Evolutionary conservation across 2,888 invertebrate genomes (phyloP).

Genomic region (Camponotus fellah): DNA sequence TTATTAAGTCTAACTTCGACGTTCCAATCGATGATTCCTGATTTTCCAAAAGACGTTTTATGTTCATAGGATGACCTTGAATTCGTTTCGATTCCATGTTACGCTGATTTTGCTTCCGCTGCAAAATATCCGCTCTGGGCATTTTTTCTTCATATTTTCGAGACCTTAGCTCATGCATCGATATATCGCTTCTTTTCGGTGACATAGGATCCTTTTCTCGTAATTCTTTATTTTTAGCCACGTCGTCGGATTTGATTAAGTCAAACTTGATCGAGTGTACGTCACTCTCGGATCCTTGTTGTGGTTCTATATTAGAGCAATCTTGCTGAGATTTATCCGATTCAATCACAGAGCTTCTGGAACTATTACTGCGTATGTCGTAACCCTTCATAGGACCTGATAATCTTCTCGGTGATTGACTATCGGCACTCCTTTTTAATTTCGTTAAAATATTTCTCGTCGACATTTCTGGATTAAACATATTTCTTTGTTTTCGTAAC

Average conservation of each 20-base stretch:
- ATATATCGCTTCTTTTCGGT: constrained; percentile 61
- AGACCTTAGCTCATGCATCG: constrained; percentile 80
- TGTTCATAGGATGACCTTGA: constrained; percentile 69
- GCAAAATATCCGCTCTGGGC: constrained; percentile 79
- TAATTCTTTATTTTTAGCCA: constrained; percentile 53
- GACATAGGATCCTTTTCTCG: constrained; percentile 58
- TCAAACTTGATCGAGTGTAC: constrained; percentile 73
- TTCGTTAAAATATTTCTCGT: constrained; percentile 87
- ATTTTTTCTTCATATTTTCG: constrained; percentile 85
- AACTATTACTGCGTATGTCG: constrained; percentile 86
- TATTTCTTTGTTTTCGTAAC: constrained; percentile 87
- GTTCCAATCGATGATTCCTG: constrained; percentile 51
- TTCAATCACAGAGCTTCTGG: constrained; percentile 84
- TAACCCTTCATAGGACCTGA: constrained; percentile 87
- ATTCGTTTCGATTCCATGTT: constrained; percentile 76
- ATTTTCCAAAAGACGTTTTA: constrained; percentile 66
- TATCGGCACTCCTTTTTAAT: constrained; percentile 86
- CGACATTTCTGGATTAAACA: constrained; percentile 87
- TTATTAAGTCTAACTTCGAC: constrained; percentile 48
- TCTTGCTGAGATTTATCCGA: constrained; percentile 85
- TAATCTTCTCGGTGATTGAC: constrained; percentile 84
- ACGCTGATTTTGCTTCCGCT: constrained; percentile 75
- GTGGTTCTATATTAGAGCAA: constrained; percentile 78
- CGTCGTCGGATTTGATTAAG: constrained; percentile 62
- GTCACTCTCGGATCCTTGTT: constrained; percentile 76